These are phyloP conservation scores for Anolis apletophallus DNA, from an alignment of 2,797 vertebrate genomes.

Conservation along the genomic window DNA sequence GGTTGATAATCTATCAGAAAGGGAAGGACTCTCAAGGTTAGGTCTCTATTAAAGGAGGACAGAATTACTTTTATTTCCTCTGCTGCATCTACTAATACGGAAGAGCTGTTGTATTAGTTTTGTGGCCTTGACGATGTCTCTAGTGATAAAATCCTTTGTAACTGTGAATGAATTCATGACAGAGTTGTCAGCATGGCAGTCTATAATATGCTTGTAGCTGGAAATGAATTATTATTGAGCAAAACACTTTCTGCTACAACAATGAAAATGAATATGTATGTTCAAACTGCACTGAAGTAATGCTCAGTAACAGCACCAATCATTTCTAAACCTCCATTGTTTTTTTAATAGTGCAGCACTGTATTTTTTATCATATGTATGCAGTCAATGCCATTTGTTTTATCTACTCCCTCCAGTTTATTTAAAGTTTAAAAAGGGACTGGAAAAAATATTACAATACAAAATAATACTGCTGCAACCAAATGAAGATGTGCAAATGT, in stretches of 20 bases:
- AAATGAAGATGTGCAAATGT: too few species aligned
- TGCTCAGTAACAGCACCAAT: background rate
- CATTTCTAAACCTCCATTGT: background rate
- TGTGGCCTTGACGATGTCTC: slow-evolving; percentile 1
- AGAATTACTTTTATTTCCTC: background rate
- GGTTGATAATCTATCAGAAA: slow-evolving; percentile 7
- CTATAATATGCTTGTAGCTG: background rate
- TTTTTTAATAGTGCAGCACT: background rate
- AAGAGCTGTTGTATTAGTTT: slow-evolving; percentile 17
- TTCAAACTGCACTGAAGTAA: background rate
- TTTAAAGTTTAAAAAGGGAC: too few species aligned
- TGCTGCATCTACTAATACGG: background rate
- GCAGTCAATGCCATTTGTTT: background rate
- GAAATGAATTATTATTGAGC: background rate
- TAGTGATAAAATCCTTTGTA: slow-evolving; percentile 16
- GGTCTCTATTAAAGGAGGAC: slow-evolving; percentile 24
- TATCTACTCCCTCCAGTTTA: background rate
- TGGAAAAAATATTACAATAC: too few species aligned
- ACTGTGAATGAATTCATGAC: slow-evolving; percentile 22
- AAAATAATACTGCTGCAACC: too few species aligned
- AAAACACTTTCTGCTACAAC: slow-evolving; percentile 9
- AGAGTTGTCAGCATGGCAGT: background rate
- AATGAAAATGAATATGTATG: background rate
- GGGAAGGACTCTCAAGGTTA: slow-evolving; percentile 19
- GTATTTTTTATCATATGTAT: background rate